A percentile compares a stretch with the other conserved stretches of the same genome.
Evolutionary conservation across 2,113 vertebrate genomes (phyloP).

Genomic region (Caranx melampygus): DNA sequence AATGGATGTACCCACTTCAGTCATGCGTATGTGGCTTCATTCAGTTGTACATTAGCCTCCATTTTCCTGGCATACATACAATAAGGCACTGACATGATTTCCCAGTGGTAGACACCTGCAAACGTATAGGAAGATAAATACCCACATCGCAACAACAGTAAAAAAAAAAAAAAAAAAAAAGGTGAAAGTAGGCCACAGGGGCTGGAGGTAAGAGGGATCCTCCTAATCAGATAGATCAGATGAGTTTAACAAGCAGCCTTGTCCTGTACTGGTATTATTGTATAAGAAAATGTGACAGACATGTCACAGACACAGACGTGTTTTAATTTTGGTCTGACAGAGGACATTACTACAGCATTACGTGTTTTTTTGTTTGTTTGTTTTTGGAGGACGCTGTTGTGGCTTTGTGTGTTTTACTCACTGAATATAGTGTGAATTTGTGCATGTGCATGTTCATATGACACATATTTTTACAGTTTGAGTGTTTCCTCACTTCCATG

Average conservation of each 20-base stretch:
- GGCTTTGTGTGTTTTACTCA: too few relatives aligned
- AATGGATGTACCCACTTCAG: not conserved
- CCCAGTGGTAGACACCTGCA: constrained; percentile 27
- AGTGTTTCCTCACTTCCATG: not conserved
- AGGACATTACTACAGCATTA: not conserved
- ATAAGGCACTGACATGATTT: constrained; percentile 35
- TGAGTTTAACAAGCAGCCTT: not conserved
- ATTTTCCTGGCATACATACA: constrained; percentile 26
- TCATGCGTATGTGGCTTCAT: constrained; percentile 28
- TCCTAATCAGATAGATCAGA: not conserved
- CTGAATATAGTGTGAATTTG: not conserved
- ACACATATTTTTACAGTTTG: not conserved
- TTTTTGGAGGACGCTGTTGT: too few relatives aligned
- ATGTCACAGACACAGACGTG: not conserved
- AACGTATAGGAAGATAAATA: constrained; percentile 1
- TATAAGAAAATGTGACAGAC: not conserved
- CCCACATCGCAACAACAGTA: constrained; percentile 36
- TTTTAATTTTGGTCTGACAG: not conserved
- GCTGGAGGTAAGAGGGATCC: not conserved
- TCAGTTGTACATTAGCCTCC: constrained; percentile 10
- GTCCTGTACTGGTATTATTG: not conserved
- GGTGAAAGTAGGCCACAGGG: not conserved
- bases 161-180: constrained; percentile 40
- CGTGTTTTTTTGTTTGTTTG: too few relatives aligned
- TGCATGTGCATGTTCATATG: not conserved